phyloP scores from a whole-genome alignment of 2,888 invertebrate genomes.

The Exephanes ischioxanthus region DNA sequence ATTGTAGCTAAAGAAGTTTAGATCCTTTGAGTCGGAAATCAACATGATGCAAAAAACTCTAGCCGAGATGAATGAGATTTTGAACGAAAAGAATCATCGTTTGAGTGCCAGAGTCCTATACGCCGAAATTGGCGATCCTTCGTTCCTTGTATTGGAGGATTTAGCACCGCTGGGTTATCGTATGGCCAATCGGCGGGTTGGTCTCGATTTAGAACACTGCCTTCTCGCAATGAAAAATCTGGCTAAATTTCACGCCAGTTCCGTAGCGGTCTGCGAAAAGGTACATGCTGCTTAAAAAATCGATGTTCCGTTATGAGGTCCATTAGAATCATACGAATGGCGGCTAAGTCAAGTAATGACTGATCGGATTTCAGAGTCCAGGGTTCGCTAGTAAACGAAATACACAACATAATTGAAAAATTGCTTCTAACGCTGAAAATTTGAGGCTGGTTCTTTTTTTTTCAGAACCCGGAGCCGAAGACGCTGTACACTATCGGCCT shows the following conservation, averaged over 20 bases:
- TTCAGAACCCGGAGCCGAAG: not conserved
- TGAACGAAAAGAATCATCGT: constrained; percentile 67
- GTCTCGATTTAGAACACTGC: constrained; percentile 86
- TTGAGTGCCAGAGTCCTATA: constrained; percentile 79
- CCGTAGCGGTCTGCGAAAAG: constrained; percentile 86
- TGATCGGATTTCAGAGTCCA: not conserved
- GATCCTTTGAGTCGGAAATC: constrained; percentile 78
- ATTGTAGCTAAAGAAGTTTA: constrained; percentile 23
- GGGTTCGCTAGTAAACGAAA: constrained; percentile 83
- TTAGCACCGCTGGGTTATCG: constrained; percentile 86
- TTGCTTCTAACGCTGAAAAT: not conserved
- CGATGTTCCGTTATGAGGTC: no score
- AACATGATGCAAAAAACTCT: constrained; percentile 79
- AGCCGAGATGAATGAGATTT: constrained; percentile 77
- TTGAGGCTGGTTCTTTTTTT: not conserved
- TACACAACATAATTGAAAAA: constrained; percentile 68
- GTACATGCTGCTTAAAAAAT: constrained; percentile 70
- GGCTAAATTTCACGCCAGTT: constrained; percentile 87
- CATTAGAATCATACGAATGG: not conserved
- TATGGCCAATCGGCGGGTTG: constrained; percentile 86
- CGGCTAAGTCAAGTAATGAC: not conserved
- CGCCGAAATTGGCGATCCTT: constrained; percentile 79
- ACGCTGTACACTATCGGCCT: not conserved
- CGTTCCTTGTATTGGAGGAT: constrained; percentile 86
- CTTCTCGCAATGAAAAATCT: constrained; percentile 85